A percentile compares a stretch with the other conserved stretches of the same genome.
phyloP scores from a whole-genome alignment of 2,888 invertebrate genomes.

The Agrotis ipsilon region DNA sequence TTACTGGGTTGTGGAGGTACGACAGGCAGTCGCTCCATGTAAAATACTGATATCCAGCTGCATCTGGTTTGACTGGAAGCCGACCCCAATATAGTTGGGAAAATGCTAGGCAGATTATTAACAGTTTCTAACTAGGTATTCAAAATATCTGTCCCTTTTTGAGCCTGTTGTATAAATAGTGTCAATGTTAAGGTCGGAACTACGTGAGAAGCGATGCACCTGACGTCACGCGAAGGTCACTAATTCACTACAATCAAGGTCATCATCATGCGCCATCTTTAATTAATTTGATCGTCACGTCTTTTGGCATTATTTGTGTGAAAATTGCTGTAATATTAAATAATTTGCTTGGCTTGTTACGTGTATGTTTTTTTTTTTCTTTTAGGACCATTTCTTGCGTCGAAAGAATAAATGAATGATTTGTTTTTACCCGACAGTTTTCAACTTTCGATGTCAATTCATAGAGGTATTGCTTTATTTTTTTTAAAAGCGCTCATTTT shows the following conservation, averaged over 20 bases:
- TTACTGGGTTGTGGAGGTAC: too few relatives aligned
- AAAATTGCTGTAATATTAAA: not conserved
- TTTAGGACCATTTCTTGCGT: too few relatives aligned
- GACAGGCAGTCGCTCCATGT: too few relatives aligned
- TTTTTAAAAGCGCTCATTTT: not conserved
- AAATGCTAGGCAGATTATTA: too few relatives aligned
- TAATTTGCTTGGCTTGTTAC: not conserved
- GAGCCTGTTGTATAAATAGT: constrained; percentile 21
- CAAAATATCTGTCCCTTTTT: constrained; percentile 5
- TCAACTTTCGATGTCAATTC: too few relatives aligned
- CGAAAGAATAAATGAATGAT: not conserved
- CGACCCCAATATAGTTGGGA: too few relatives aligned
- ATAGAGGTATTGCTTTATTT: too few relatives aligned
- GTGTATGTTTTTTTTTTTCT: too few relatives aligned
- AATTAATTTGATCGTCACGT: constrained; percentile 27
- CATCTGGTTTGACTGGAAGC: too few relatives aligned
- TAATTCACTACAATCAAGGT: constrained; percentile 40
- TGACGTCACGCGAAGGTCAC: constrained; percentile 49
- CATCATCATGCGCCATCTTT: constrained; percentile 24
- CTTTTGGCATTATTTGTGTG: constrained; percentile 27
- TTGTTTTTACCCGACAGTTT: not conserved
- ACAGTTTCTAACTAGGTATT: not conserved
- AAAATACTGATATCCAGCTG: too few relatives aligned
- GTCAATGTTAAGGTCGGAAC: constrained; percentile 28
- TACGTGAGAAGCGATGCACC: constrained; percentile 46